Percentiles rank a stretch among this genome's conserved stretches.
Evolutionary conservation across 2,797 vertebrate genomes (phyloP).

Genomic region (Oreochromis mossambicus): DNA sequence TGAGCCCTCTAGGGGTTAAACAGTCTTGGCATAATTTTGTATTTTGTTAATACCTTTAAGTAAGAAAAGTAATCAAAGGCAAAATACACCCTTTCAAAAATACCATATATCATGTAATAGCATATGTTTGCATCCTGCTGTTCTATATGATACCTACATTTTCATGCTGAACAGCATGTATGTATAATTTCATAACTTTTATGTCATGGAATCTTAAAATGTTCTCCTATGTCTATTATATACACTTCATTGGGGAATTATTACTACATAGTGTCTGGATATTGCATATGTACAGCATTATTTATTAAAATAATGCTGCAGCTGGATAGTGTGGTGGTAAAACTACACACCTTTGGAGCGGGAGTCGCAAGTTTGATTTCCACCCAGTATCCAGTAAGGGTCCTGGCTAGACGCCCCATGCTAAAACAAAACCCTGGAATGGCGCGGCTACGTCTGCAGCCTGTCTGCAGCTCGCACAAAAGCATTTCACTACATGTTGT

Average conservation of each 20-base stretch:
- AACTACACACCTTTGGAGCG: neutral
- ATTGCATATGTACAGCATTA: neutral
- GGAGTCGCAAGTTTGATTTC: neutral
- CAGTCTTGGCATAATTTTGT: neutral
- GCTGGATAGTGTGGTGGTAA: neutral
- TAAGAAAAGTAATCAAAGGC: neutral
- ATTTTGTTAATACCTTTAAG: neutral
- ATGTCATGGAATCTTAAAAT: neutral
- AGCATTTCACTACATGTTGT: neutral
- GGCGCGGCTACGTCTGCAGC: neutral
- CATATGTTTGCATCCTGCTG: neutral
- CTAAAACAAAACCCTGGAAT: neutral
- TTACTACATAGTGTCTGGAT: neutral
- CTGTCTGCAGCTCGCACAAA: neutral
- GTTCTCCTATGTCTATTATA: neutral
- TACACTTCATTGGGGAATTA: neutral
- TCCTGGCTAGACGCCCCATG: neutral
- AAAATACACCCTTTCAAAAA: neutral
- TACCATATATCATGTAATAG: neutral
- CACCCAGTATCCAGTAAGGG: neutral
- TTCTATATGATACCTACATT: neutral
- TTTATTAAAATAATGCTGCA: neutral
- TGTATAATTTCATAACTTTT: neutral
- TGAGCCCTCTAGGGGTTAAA: neutral
- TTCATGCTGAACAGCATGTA: neutral